Evolutionary conservation across 1,140 invertebrate genomes (phyloP), one percentile per base, ranked within the genome.

Genomic region (Asbolus verrucosus): DNA sequence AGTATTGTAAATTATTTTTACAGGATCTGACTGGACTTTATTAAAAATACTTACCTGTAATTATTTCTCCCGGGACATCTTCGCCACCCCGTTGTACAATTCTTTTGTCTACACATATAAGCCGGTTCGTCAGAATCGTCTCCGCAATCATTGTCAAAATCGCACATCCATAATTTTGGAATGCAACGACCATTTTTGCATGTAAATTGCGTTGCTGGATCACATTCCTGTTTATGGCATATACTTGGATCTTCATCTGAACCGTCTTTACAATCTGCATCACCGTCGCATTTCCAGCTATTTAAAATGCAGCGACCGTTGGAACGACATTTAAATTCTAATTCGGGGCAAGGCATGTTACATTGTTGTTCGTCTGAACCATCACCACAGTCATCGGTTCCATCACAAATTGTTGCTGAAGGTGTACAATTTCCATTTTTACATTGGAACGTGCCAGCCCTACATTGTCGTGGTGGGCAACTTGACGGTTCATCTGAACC

Each of bases 121-220:
- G 94, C 93, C 0, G 95, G 95, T 79, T 98, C 96, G 78, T 98
- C 96, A 0, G 92, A 94, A 77, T 96, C 94, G 74, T 98, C 96
- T 0, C 96, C 95, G 77, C 94, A 96, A 75, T 96, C 94, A 77
- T 96, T 92, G 75, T 96, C 94, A 71, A 91, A 92, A 80, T 98
- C 95, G 81, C 97, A 99, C 87, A 94, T 94, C 96, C 97, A 99
- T 1, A 96, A 80, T 79, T 93, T 94, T 0, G 95, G 96, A 70
- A 99, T 98, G 79, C 98, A 99, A 62, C 94, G 90, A 4, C 95
- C 95, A 73, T 97, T 98, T 72, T 93, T 93, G 78, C 94, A 96
- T 9, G 85, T 78, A 73, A 94, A 96, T 82, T 96, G 94, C 0
- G 93, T 94, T 54, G 91, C 90, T 0, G 88, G 83, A 75, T 96